These are phyloP conservation scores for Notiomystis cincta DNA, from an alignment of 2,113 vertebrate species.

Conservation along the genomic window DNA sequence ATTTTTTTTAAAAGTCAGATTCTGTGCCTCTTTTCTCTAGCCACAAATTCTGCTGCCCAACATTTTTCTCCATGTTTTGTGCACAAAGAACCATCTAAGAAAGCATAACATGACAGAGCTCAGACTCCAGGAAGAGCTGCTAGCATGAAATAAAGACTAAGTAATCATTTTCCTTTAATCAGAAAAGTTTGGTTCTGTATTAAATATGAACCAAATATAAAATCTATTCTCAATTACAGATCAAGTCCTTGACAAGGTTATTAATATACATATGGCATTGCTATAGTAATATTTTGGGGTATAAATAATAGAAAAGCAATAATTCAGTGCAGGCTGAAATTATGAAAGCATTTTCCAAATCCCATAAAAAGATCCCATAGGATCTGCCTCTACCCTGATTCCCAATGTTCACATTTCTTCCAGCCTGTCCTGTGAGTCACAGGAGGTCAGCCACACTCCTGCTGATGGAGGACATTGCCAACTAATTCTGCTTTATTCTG, in stretches of 20 bases:
- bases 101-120: not conserved
- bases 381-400: not conserved
- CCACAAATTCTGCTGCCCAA: not conserved
- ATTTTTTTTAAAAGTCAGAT: too few species aligned
- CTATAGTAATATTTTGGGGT: not conserved
- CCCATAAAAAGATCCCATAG: not conserved
- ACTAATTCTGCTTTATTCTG: not conserved
- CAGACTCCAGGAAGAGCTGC: not conserved
- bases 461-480: not conserved
- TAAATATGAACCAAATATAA: not conserved
- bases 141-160: not conserved
- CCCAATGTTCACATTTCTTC: not conserved
- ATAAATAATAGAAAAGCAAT: constrained; percentile 36
- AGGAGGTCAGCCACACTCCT: not conserved
- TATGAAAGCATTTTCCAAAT: not conserved
- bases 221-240: not conserved
- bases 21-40: not conserved
- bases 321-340: not conserved
- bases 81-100: not conserved
- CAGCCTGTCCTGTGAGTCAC: fast-evolving
- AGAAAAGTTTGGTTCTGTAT: not conserved
- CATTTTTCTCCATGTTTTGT: not conserved
- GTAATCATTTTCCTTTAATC: not conserved
- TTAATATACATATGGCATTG: not conserved
- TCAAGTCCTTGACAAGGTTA: not conserved